Evolutionary conservation across 2,113 vertebrate genomes (phyloP).

Genomic region (Lepus americanus): DNA sequence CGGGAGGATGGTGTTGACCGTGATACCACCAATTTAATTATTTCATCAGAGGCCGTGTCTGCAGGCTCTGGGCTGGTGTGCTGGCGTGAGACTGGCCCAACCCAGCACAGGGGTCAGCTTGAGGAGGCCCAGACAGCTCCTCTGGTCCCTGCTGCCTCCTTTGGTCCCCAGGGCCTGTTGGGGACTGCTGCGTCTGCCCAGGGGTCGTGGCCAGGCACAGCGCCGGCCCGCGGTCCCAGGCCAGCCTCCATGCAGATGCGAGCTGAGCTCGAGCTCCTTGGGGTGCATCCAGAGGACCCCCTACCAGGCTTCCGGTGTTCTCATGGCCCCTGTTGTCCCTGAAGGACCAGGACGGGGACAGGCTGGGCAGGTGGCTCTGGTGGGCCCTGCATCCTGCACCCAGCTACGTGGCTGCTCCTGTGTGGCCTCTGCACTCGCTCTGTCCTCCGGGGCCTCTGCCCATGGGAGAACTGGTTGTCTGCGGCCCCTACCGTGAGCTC

Average conservation of each 20-base stretch:
- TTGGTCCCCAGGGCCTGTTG: not conserved
- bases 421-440: not conserved
- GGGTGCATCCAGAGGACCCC: not conserved
- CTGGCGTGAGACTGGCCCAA: not conserved
- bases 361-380: not conserved
- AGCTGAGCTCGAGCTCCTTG: not conserved
- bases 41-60: slow-evolving; percentile 50
- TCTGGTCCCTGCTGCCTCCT: not conserved
- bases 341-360: not conserved
- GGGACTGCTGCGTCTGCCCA: not conserved
- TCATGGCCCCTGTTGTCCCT: not conserved
- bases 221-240: not conserved
- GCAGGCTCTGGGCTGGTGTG: not conserved
- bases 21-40: slow-evolving; percentile 33
- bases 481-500: not conserved
- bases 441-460: accelerated
- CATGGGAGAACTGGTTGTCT: not conserved
- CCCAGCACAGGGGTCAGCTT: not conserved
- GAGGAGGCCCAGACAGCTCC: not conserved
- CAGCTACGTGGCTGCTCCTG: not conserved
- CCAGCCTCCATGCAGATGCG: not conserved
- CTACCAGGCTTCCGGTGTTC: not conserved
- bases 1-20: not conserved
- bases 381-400: not conserved
- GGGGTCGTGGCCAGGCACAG: not conserved